Evolutionary conservation across 2,888 invertebrate species (phyloP).

Genomic region (Psylliodes chrysocephalus): DNA sequence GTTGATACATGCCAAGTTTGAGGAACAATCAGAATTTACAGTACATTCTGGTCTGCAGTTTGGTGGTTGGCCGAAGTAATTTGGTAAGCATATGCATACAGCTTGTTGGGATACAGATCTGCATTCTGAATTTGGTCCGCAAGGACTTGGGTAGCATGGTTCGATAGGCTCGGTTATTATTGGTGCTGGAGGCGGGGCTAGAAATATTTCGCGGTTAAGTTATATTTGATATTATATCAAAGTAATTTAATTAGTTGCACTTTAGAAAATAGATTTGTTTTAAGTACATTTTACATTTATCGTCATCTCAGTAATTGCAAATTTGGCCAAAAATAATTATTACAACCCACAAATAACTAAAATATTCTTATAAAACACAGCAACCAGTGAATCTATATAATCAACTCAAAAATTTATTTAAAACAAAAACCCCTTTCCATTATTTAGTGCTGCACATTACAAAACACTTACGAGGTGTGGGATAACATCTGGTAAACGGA

Average conservation of each 20-base stretch:
- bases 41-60: slow-evolving; percentile 75
- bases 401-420: too few relatives aligned
- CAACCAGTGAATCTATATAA: too few relatives aligned
- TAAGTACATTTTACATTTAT: too few relatives aligned
- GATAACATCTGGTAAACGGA: slow-evolving; percentile 77
- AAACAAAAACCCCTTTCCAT: too few relatives aligned
- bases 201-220: slow-evolving; percentile 30
- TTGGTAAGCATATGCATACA: slow-evolving; percentile 70
- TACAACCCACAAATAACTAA: too few relatives aligned
- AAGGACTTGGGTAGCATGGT: slow-evolving; percentile 80
- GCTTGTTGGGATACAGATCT: slow-evolving; percentile 69
- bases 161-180: slow-evolving; percentile 60
- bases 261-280: too few relatives aligned
- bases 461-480: slow-evolving; percentile 64
- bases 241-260: too few relatives aligned
- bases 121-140: slow-evolving; percentile 83
- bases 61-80: slow-evolving; percentile 72
- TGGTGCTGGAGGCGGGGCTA: slow-evolving; percentile 54
- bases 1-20: slow-evolving; percentile 68
- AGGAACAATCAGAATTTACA: slow-evolving; percentile 72
- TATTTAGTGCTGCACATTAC: too few relatives aligned
- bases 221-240: too few relatives aligned
- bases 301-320: too few relatives aligned
- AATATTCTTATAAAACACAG: too few relatives aligned
- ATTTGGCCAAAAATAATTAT: too few relatives aligned